Conservation (phyloP, 2,888 invertebrate species). For the Eupithecia subfuscata region DNA sequence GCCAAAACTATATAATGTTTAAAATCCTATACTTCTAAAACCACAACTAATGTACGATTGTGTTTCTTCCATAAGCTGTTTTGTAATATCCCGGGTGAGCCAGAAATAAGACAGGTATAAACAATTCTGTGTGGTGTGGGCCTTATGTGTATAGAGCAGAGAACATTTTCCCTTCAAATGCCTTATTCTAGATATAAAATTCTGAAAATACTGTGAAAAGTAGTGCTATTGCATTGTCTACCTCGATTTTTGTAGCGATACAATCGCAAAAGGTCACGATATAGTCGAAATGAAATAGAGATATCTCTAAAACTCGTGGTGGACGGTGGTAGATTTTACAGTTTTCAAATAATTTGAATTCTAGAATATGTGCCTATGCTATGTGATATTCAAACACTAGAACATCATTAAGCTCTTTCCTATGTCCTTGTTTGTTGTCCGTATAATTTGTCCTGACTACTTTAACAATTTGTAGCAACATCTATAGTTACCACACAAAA, state of each 20-base stretch:
- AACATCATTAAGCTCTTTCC: not conserved
- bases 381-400: not conserved
- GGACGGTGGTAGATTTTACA: not conserved
- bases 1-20: not conserved
- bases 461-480: conserved; percentile 13
- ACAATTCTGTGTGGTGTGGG: conserved; percentile 31
- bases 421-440: not conserved
- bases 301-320: not conserved
- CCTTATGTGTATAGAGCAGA: conserved; percentile 23
- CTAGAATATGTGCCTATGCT: not conserved
- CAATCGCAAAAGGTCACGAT: not conserved
- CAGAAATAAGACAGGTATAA: conserved; percentile 75
- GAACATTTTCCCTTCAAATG: conserved; percentile 7
- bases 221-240: not conserved
- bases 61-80: conserved; percentile 61
- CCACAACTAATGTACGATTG: conserved; percentile 35
- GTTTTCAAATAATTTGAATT: not conserved
- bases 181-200: conserved; percentile 4
- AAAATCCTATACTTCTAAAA: conserved; percentile 7
- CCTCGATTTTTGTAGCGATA: not conserved
- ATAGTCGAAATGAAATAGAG: too few species aligned
- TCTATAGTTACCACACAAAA: not conserved
- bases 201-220: not conserved
- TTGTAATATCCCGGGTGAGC: conserved; percentile 75
- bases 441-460: not conserved